Percentiles rank a stretch among this genome's conserved stretches.
Evolutionary conservation across 2,113 vertebrate genomes (phyloP).

Genomic region (Gnathonemus longibarbis): DNA sequence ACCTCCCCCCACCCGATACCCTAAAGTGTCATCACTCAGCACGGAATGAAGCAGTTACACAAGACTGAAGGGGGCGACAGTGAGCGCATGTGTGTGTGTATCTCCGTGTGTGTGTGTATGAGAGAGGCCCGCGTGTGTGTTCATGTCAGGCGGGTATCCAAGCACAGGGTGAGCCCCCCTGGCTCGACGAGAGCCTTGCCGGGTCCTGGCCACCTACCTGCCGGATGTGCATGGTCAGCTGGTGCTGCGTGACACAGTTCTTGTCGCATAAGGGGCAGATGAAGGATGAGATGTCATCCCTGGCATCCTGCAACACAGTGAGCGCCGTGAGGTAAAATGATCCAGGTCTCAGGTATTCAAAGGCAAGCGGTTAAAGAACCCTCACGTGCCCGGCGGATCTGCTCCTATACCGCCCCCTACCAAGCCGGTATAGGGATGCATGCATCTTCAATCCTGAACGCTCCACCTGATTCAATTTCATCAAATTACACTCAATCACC

Average conservation of each 20-base stretch:
- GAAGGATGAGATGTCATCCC: conserved; percentile 79
- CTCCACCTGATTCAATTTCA: not conserved
- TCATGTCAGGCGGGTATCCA: not conserved
- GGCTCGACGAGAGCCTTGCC: not conserved
- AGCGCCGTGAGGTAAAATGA: not conserved
- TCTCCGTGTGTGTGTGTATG: not conserved
- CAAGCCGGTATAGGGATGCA: not conserved
- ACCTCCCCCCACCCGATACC: not conserved
- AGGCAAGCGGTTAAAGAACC: not conserved
- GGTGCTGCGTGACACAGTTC: conserved; percentile 83
- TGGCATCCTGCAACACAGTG: conserved; percentile 69
- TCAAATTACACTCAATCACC: not conserved
- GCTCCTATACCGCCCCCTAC: not conserved
- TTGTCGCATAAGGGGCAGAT: conserved; percentile 90
- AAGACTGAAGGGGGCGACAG: not conserved
- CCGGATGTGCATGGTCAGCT: conserved; percentile 96
- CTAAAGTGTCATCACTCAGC: not conserved
- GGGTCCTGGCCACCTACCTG: conserved; percentile 66
- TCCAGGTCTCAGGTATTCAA: not conserved
- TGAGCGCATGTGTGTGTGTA: not conserved
- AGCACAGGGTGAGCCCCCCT: not conserved
- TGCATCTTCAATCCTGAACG: not conserved
- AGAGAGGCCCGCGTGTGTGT: not conserved
- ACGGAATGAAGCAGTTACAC: not conserved
- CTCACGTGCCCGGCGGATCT: not conserved